These are phyloP conservation scores for Andricus grossulariae DNA, from an alignment of 1,140 invertebrate species.

Conservation along the genomic window DNA sequence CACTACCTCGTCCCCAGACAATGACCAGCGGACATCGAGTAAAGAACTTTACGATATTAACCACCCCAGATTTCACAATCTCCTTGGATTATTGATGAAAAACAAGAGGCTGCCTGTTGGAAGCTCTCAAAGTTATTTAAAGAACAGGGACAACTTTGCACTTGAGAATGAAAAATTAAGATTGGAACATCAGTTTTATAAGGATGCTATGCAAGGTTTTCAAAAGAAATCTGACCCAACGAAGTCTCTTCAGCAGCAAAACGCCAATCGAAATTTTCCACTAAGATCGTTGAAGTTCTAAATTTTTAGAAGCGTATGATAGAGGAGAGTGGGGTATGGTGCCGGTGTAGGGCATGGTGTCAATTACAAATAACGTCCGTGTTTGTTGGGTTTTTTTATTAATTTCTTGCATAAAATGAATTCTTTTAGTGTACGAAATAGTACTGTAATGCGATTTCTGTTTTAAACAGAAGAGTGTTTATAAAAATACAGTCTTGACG, in stretches of 20 bases:
- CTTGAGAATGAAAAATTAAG: conserved; percentile 54
- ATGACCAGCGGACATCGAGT: conserved; percentile 43
- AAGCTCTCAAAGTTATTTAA: conserved; percentile 45
- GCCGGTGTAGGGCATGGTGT: too few species aligned
- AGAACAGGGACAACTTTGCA: conserved; percentile 47
- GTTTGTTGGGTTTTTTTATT: too few species aligned
- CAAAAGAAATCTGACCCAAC: conserved; percentile 54
- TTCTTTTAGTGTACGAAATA: too few species aligned
- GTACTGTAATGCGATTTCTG: too few species aligned
- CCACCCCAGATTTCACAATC: conserved; percentile 68
- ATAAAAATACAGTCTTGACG: too few species aligned
- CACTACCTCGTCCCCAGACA: conserved; percentile 52
- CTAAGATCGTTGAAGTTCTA: not conserved
- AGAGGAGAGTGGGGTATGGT: too few species aligned
- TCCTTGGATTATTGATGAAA: conserved; percentile 71
- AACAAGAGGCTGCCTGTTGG: conserved; percentile 67
- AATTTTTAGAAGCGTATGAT: too few species aligned
- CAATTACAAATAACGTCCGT: too few species aligned
- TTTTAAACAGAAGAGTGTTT: too few species aligned
- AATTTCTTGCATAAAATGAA: too few species aligned
- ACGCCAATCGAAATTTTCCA: not conserved
- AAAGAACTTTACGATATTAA: conserved; percentile 59
- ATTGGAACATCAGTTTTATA: conserved; percentile 44
- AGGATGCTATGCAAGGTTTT: conserved; percentile 47
- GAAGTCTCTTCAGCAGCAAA: not conserved